phyloP scores from a whole-genome alignment of 2,888 invertebrate genomes.

The Monochamus alternatus region DNA sequence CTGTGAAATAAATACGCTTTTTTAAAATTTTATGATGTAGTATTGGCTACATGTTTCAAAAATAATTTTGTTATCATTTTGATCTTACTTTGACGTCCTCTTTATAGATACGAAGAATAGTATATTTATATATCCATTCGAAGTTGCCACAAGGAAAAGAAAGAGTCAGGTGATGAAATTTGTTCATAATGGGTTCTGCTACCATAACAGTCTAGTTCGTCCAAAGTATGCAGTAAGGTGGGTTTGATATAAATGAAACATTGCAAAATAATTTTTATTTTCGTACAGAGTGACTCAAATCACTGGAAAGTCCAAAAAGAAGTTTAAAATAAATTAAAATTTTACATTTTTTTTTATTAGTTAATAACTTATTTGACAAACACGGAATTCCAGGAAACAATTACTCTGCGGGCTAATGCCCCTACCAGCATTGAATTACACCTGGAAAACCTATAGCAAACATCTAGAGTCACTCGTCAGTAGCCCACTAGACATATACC shows the following conservation, averaged over 20 bases:
- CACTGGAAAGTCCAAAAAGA: no score
- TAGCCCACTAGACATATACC: no score
- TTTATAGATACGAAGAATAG: slow-evolving; percentile 15
- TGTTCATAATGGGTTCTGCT: slow-evolving; percentile 44
- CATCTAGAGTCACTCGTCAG: no score
- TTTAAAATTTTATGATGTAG: background rate
- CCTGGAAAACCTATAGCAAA: no score
- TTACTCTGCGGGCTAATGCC: no score
- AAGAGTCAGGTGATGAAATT: slow-evolving; percentile 38
- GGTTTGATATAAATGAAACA: slow-evolving; percentile 12
- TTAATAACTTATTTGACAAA: no score
- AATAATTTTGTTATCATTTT: background rate
- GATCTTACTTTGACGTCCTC: background rate
- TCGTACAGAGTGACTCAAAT: background rate
- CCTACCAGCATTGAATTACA: no score
- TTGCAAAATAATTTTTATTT: background rate
- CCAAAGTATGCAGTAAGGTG: slow-evolving; percentile 1
- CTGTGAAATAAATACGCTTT: background rate
- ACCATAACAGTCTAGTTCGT: slow-evolving; percentile 43
- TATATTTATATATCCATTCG: background rate
- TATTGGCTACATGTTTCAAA: background rate
- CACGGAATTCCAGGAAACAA: no score
- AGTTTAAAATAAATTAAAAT: no score
- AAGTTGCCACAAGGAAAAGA: slow-evolving; percentile 16
- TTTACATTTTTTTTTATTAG: no score